phyloP scores from a whole-genome alignment of 2,113 vertebrate genomes.

The Pelecanus crispus region DNA sequence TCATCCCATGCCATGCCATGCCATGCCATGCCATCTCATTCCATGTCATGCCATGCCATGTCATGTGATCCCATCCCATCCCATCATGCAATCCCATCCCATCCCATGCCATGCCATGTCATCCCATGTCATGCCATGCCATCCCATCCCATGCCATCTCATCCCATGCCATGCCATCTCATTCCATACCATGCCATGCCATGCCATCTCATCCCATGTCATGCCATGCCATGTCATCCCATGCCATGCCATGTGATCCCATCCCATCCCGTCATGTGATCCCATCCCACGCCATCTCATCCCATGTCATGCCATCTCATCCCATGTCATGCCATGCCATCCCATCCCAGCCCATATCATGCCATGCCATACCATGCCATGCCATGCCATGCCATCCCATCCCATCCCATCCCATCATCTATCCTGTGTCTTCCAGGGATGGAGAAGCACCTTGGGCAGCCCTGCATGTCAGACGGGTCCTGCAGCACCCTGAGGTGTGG shows the following conservation, averaged over 20 bases:
- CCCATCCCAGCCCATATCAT: background rate
- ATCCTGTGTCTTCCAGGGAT: background rate
- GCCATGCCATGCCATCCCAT: too few species aligned
- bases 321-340: too few species aligned
- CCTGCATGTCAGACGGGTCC: background rate
- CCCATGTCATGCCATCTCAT: background rate
- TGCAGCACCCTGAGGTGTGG: background rate
- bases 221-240: background rate
- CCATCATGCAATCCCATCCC: background rate
- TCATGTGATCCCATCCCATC: background rate
- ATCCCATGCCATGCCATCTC: background rate
- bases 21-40: too few species aligned
- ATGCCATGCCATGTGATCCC: background rate
- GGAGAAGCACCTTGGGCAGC: background rate
- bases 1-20: too few species aligned
- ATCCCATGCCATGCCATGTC: background rate
- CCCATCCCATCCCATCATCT: background rate
- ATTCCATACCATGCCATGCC: background rate
- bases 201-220: background rate
- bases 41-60: too few species aligned
- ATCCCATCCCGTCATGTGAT: background rate
- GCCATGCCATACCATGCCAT: too few species aligned
- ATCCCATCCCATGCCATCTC: background rate
- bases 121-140: too few species aligned
- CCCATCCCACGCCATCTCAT: too few species aligned